phyloP scores from a whole-genome alignment of 2,113 vertebrate genomes.

The Ceuthmochares aereus region DNA sequence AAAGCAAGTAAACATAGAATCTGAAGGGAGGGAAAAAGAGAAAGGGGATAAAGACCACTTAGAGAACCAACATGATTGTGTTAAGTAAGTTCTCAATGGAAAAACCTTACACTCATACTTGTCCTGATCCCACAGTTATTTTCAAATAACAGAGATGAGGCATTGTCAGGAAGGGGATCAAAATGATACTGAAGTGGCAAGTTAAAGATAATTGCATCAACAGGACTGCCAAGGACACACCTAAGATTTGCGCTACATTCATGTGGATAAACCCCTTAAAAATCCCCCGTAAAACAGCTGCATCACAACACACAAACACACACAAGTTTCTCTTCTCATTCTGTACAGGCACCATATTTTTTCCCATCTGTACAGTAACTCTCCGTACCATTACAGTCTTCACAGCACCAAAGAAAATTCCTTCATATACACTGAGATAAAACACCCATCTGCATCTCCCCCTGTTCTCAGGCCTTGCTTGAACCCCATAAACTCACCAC shows the following conservation, averaged over 20 bases:
- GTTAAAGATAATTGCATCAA: neutral
- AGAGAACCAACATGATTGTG: neutral
- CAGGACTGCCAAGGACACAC: neutral
- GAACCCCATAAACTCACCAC: neutral
- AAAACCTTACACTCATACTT: neutral
- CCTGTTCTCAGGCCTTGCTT: neutral
- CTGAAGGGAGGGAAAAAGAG: neutral
- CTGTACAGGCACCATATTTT: neutral
- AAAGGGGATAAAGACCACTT: neutral
- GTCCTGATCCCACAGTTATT: neutral
- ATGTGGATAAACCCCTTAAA: neutral
- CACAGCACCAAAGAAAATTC: neutral
- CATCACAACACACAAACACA: neutral
- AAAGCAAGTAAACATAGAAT: conserved; percentile 12
- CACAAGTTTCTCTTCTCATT: neutral
- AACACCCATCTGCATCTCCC: neutral
- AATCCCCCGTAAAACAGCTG: neutral
- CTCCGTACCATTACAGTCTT: neutral
- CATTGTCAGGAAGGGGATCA: neutral
- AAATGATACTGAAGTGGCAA: neutral
- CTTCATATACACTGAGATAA: neutral
- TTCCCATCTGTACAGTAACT: neutral
- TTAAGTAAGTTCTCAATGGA: neutral
- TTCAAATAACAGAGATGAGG: neutral
- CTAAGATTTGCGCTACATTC: neutral